phyloP scores from a whole-genome alignment of 2,797 vertebrate species.

The Coregonus sp. region DNA sequence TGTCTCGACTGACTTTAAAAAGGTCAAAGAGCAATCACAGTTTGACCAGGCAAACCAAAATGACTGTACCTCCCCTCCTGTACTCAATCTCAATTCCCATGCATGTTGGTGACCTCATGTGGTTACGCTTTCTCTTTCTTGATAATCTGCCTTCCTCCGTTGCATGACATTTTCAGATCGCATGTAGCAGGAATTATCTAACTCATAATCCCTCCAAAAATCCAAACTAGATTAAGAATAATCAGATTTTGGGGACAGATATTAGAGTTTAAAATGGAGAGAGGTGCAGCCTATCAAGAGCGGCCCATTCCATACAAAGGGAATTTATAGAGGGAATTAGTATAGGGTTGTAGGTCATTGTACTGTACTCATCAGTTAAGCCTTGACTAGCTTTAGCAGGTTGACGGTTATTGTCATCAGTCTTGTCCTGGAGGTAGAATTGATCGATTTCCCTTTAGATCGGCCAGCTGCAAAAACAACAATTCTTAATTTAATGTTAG shows the following conservation, averaged over 20 bases:
- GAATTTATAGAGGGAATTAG: neutral
- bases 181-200: slow-evolving; percentile 10
- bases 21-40: neutral
- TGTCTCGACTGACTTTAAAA: too few species aligned
- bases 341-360: neutral
- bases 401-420: too few species aligned
- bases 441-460: too few species aligned
- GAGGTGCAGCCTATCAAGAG: neutral
- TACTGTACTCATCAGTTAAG: neutral
- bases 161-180: slow-evolving; percentile 25
- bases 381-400: neutral
- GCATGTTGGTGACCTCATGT: neutral
- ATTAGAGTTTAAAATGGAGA: slow-evolving; percentile 34
- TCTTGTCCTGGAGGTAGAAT: too few species aligned
- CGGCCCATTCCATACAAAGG: neutral
- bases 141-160: neutral
- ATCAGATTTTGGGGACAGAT: slow-evolving; percentile 46
- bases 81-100: neutral
- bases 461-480: too few species aligned
- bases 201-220: slow-evolving; percentile 42
- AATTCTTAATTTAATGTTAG: too few species aligned
- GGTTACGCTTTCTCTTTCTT: neutral
- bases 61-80: neutral
- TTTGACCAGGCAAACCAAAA: slow-evolving; percentile 6
- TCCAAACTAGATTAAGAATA: slow-evolving; percentile 41